These are phyloP conservation scores for Hemiscyllium ocellatum DNA, from an alignment of 2,113 vertebrate species.

Conservation along the genomic window DNA sequence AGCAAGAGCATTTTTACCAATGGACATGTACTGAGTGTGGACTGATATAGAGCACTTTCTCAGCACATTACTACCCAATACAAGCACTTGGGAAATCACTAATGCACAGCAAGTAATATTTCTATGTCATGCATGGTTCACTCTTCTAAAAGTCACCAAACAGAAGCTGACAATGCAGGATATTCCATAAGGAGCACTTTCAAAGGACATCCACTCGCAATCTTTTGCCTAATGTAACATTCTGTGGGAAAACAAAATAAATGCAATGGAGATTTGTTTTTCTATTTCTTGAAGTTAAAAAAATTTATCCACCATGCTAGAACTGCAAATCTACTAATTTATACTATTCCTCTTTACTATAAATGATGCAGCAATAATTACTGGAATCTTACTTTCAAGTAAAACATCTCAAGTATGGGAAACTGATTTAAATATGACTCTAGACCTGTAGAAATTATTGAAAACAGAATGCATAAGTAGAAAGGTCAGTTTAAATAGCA, in stretches of 20 bases:
- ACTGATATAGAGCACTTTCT: constrained; percentile 79
- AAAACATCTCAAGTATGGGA: not conserved
- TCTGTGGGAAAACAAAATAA: not conserved
- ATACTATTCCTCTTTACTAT: not conserved
- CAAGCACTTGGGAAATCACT: constrained; percentile 79
- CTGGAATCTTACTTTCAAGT: not conserved
- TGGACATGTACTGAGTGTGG: constrained; percentile 70
- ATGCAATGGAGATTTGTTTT: not conserved
- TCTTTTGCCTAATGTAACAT: constrained; percentile 40
- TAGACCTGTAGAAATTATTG: not conserved
- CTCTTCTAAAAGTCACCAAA: constrained; percentile 80
- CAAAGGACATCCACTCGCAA: constrained; percentile 67
- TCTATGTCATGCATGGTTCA: constrained; percentile 81
- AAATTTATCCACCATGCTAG: not conserved
- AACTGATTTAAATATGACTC: not conserved
- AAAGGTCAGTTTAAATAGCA: not conserved
- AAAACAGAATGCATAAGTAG: not conserved
- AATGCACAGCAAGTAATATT: constrained; percentile 79
- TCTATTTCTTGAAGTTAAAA: no score
- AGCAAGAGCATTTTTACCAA: constrained; percentile 67
- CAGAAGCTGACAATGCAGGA: constrained; percentile 75
- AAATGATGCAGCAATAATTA: not conserved
- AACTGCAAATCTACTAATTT: not conserved
- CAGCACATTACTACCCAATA: constrained; percentile 77
- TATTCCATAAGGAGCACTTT: constrained; percentile 67